A percentile compares a stretch with the other conserved stretches of the same genome.
These are phyloP conservation scores for Abscondita cerata DNA, from an alignment of 2,888 invertebrate species.

Conservation along the genomic window DNA sequence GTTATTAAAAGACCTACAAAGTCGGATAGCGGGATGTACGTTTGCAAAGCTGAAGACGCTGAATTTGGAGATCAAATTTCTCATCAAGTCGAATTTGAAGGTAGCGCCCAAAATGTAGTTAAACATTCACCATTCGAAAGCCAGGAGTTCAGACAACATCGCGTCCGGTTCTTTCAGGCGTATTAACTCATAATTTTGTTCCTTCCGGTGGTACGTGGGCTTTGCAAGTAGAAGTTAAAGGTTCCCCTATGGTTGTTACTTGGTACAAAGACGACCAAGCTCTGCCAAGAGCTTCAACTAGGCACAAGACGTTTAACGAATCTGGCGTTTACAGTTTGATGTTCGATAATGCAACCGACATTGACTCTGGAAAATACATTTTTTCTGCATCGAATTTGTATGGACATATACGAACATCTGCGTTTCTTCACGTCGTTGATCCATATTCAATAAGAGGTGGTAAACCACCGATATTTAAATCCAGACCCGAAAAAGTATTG, in stretches of 20 bases:
- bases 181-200: conserved; percentile 75
- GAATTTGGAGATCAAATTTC: conserved; percentile 77
- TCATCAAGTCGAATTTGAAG: conserved; percentile 70
- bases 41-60: conserved; percentile 77
- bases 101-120: conserved; percentile 57
- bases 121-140: conserved; percentile 57
- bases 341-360: conserved; percentile 73
- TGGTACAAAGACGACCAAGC: conserved; percentile 73
- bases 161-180: conserved; percentile 72
- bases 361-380: conserved; percentile 78
- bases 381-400: conserved; percentile 77
- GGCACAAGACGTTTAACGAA: conserved; percentile 72
- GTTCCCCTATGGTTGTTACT: conserved; percentile 74
- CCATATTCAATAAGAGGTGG: conserved; percentile 68
- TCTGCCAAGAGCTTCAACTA: conserved; percentile 65
- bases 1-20: conserved; percentile 70
- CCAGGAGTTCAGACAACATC: conserved; percentile 51
- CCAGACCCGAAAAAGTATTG: conserved; percentile 79
- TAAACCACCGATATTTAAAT: conserved; percentile 79
- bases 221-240: conserved; percentile 80
- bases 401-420: conserved; percentile 76
- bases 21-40: conserved; percentile 76
- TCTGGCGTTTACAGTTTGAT: conserved; percentile 77
- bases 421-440: conserved; percentile 73
- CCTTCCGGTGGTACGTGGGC: conserved; percentile 81